Evolutionary conservation across 2,113 vertebrate genomes (phyloP), one percentile per base, ranked within the genome.

Genomic region (Odontesthes bonariensis): DNA sequence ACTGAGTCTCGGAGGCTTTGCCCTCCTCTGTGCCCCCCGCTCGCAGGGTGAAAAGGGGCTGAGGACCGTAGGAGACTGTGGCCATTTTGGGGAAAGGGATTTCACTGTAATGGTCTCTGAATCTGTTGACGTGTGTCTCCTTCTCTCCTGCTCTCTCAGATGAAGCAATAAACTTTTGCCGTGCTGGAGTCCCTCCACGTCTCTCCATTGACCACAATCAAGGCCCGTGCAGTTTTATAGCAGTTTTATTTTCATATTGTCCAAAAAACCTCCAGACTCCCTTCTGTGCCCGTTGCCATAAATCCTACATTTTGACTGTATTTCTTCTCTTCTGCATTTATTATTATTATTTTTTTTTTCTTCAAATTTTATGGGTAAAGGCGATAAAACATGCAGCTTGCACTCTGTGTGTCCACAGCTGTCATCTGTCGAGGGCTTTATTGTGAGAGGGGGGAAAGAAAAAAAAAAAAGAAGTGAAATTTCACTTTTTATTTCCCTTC

Each of bases 171-270:
- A 89, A 90, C 79, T 67, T n/a, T 76, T 65, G 82, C 79, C 22
- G 66, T 68, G 73, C 66, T 89, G 89, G 91, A 92, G 63, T 70
- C 84, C 68, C 69, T 90, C 87, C 86, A 89, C 72, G 81, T 92
- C 83, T 89, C 86, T 82, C 81, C 71, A 69, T 84, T 82, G 87
- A 88, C 90, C 91, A 87, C 90, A 94, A 89, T 92, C 87, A 89
- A 90, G 73, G 82, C 80, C 85, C 71, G 53, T 84, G 83, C 81
- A 87, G 72, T 89, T 93, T 91, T 91, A 89, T 89, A 82, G 73
- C 84, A 69, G 47, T 81, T 92, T 92, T 90, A 92, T 92, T 91
- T 91, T 91, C 91, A 91, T 89, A 91, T 90, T 90, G 87, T 91
- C 87, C 85, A 84, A 88, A 77, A 90, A 90, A 88, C 88, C 79